These are phyloP conservation scores for Eremobia ochroleuca DNA, from an alignment of 2,888 invertebrate genomes.

Conservation along the genomic window DNA sequence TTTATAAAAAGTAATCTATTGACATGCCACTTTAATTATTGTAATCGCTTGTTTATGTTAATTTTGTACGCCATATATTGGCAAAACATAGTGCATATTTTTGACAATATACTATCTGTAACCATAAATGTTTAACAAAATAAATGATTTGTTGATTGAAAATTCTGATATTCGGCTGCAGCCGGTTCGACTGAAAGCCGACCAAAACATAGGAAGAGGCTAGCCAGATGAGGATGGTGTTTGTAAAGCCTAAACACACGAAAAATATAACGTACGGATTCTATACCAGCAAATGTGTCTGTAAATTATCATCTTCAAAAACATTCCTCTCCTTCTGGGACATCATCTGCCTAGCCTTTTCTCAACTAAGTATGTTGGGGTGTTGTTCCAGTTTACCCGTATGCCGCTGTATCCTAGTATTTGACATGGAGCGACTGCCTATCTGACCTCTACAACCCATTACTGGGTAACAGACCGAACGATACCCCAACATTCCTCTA, in stretches of 20 bases:
- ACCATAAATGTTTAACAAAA: no score
- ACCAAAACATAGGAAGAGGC: not conserved
- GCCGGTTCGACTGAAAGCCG: not conserved
- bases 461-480: not conserved
- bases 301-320: not conserved
- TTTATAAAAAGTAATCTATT: no score
- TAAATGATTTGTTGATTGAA: no score
- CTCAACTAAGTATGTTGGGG: not conserved
- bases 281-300: not conserved
- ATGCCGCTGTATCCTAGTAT: not conserved
- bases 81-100: no score
- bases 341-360: not conserved
- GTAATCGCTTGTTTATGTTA: no score
- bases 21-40: no score
- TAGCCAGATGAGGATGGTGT: not conserved
- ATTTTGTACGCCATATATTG: no score
- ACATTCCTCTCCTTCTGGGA: not conserved
- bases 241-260: not conserved
- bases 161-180: not conserved
- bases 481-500: not conserved
- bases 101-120: no score
- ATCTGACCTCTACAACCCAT: not conserved
- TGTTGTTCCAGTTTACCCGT: not conserved
- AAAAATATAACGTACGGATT: not conserved
- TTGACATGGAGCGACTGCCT: not conserved